A percentile compares a stretch with the other conserved stretches of the same genome.
phyloP scores from a whole-genome alignment of 2,113 vertebrate genomes.

The Eudyptes chrysolophus region DNA sequence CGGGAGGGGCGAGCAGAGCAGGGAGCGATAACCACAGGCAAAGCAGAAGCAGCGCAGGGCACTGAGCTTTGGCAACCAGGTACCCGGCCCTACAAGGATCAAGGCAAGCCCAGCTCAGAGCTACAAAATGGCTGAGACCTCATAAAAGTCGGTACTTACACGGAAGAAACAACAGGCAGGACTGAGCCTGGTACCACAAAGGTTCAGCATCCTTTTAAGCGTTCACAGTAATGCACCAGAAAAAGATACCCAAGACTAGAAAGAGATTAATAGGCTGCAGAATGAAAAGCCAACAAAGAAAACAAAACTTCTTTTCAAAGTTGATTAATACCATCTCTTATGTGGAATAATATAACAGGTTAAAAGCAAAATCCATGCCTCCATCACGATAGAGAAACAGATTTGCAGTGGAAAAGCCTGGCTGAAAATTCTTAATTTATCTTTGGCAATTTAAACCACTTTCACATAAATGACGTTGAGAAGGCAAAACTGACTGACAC shows the following conservation, averaged over 20 bases:
- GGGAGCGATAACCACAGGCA: not conserved
- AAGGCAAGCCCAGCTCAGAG: not conserved
- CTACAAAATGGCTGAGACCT: not conserved
- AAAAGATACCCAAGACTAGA: not conserved
- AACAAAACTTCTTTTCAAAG: not conserved
- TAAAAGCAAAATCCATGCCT: not conserved
- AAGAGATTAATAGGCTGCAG: not conserved
- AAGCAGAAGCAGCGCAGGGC: not conserved
- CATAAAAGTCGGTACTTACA: fast-evolving
- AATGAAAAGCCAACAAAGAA: not conserved
- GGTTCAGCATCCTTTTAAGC: not conserved
- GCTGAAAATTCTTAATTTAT: not conserved
- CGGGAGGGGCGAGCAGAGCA: not conserved
- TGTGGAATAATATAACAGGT: not conserved
- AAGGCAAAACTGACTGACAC: slow-evolving; percentile 16
- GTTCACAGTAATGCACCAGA: not conserved
- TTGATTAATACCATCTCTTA: not conserved
- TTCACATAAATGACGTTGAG: not conserved
- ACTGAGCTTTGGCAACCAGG: not conserved
- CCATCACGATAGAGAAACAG: not conserved
- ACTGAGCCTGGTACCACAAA: not conserved
- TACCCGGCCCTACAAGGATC: not conserved
- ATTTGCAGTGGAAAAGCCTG: not conserved
- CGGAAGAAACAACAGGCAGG: not conserved
- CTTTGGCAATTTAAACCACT: not conserved